phyloP scores from a whole-genome alignment of 2,888 invertebrate genomes.

The Neoaliturus tenellus region DNA sequence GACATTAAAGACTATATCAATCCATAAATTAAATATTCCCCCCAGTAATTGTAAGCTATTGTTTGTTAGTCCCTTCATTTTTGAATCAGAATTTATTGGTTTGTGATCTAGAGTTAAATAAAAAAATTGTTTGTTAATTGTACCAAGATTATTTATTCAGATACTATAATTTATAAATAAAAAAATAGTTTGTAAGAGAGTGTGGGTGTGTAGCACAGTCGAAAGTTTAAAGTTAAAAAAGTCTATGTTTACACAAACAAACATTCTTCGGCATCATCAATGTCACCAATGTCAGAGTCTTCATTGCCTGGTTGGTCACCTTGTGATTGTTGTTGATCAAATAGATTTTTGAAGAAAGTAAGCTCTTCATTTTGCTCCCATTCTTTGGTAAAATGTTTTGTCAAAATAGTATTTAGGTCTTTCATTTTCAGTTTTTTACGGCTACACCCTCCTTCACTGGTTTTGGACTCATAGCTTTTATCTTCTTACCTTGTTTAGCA shows the following conservation, averaged over 20 bases:
- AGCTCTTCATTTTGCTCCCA: constrained; percentile 55
- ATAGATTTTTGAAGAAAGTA: constrained; percentile 53
- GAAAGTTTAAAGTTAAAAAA: too few species aligned
- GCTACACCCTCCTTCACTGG: constrained; percentile 44
- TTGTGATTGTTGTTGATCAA: constrained; percentile 46
- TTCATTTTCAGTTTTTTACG: constrained; percentile 54
- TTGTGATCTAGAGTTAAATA: too few species aligned
- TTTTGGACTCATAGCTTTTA: constrained; percentile 49
- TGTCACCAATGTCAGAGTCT: constrained; percentile 53
- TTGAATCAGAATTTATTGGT: too few species aligned
- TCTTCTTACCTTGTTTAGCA: constrained; percentile 48
- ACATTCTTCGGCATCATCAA: constrained; percentile 48
- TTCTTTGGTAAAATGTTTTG: constrained; percentile 46
- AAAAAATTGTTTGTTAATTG: too few species aligned
- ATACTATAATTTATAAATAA: too few species aligned
- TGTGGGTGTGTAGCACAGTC: too few species aligned
- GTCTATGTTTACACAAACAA: constrained; percentile 34
- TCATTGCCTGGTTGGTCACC: constrained; percentile 34
- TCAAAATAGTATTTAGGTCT: constrained; percentile 50
- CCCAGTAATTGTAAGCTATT: too few species aligned
- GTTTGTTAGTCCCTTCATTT: too few species aligned
- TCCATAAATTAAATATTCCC: too few species aligned
- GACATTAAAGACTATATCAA: too few species aligned
- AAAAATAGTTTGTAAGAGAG: too few species aligned
- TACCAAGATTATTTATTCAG: too few species aligned